These are phyloP conservation scores for Amphipoea lucens DNA, from an alignment of 2,888 invertebrate species.

Conservation along the genomic window DNA sequence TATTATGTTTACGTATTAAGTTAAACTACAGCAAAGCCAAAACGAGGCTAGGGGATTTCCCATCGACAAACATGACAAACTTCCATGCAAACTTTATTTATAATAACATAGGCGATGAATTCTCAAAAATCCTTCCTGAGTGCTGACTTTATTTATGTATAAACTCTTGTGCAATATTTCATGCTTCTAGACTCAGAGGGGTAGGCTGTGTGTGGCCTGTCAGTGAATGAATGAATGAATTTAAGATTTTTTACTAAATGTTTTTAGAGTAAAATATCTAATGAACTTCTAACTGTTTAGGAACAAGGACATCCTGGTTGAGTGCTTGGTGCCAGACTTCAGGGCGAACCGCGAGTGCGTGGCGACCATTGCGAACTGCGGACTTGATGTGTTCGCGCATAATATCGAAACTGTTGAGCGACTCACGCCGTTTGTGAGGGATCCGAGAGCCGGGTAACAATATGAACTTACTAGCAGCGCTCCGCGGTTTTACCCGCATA, in stretches of 20 bases:
- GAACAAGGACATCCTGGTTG: constrained; percentile 96
- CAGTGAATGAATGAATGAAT: no score
- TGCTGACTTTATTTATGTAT: background rate
- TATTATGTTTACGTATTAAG: background rate
- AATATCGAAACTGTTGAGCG: constrained; percentile 99
- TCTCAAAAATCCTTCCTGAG: background rate
- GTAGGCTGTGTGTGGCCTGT: no score
- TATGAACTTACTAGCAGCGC: background rate
- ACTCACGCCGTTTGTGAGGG: constrained; percentile 97
- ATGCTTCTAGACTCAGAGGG: background rate
- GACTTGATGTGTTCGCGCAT: constrained; percentile 99
- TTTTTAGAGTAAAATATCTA: background rate
- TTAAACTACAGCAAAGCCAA: background rate
- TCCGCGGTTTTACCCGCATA: no score
- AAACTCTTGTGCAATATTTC: background rate
- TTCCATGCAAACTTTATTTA: background rate
- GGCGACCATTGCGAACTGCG: constrained; percentile 93
- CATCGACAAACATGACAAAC: background rate
- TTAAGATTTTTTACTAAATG: no score
- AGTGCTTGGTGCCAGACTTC: constrained; percentile 99
- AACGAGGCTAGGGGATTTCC: background rate
- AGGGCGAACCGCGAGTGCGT: constrained; percentile 94
- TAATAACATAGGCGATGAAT: background rate
- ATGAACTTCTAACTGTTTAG: constrained; percentile 67
- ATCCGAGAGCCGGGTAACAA: constrained; percentile 96